Conservation (phyloP, 1,140 invertebrate species). For the honey bee (Apis mellifera) region Amel_HAv3.1 CM009940.2:7823501-7824000, state of each 20-base stretch:
- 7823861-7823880: not conserved
- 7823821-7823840: too few relatives aligned
- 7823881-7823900: too few relatives aligned
- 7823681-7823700: too few relatives aligned
- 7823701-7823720: not conserved
- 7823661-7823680: too few relatives aligned
- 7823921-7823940: not conserved
- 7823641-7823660: too few relatives aligned
- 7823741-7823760: too few relatives aligned
- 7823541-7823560: not conserved
- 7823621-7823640: not conserved
- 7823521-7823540: not conserved
- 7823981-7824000: slow-evolving; percentile 58
- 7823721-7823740: too few relatives aligned
- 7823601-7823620: slow-evolving; percentile 10
- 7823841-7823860: too few relatives aligned
- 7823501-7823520: slow-evolving; percentile 65
- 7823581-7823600: slow-evolving; percentile 11
- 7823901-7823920: not conserved
- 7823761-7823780: too few relatives aligned
- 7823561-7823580: too few relatives aligned
- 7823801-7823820: too few relatives aligned
- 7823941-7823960: not conserved
- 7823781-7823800: too few relatives aligned
- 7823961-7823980: slow-evolving; percentile 3